A percentile compares a stretch with the other conserved stretches of the same genome.
These are phyloP conservation scores for Drosophila quasianomalipes DNA, from an alignment of 2,888 invertebrate species.

Conservation along the genomic window DNA sequence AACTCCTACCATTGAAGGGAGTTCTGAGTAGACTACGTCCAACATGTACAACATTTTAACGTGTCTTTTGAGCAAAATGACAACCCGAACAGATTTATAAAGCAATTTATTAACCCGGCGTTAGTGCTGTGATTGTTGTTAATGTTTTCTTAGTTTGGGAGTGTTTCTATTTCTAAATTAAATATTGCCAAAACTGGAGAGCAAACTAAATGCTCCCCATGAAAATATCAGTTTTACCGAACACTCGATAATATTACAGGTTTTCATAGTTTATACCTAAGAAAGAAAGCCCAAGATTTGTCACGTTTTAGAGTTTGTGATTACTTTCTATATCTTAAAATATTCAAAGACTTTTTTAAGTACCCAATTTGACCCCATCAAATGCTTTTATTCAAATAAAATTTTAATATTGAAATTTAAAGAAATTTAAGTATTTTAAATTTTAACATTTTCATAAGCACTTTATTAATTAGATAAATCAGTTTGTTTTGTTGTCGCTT, in stretches of 20 bases:
- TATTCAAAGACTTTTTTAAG: background rate
- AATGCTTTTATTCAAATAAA: background rate
- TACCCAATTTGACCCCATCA: background rate
- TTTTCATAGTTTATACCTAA: background rate
- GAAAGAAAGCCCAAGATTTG: background rate
- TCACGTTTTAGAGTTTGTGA: no score
- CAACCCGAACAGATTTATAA: no score
- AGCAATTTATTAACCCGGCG: no score
- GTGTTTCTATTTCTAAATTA: background rate
- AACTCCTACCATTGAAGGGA: background rate
- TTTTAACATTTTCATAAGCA: slow-evolving; percentile 34
- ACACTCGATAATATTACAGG: background rate
- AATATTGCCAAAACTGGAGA: background rate
- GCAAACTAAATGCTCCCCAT: no score
- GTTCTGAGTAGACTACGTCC: background rate
- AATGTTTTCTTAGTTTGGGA: background rate
- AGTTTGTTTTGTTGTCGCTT: slow-evolving; percentile 57
- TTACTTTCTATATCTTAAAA: background rate
- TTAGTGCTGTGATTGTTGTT: background rate
- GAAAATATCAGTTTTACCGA: no score
- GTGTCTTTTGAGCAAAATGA: background rate
- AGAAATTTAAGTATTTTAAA: background rate
- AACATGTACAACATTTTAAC: background rate
- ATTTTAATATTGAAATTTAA: background rate
- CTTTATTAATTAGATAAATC: slow-evolving; percentile 49